Base-by-base conservation (phyloP, 2,888 invertebrate genomes). In the Minunthozetes semirufus region DNA sequence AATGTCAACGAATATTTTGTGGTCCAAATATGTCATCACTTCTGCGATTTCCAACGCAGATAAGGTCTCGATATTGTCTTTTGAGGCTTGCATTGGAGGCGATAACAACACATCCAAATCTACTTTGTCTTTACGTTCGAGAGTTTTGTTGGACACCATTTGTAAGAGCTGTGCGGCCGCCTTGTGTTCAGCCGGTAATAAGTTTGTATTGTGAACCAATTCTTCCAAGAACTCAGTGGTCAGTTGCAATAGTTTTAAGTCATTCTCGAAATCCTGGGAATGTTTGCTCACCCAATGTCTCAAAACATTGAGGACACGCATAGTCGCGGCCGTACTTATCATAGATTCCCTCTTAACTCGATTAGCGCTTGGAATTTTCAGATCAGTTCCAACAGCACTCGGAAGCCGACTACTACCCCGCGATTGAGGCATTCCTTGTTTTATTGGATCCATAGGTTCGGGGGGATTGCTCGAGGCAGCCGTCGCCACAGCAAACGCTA, bases 211-310 rank as follows among this genome's bases (percentile, higher is more conserved):
- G 80, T 89, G 89, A 72, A 92, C 89, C 79, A 94, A 91, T 81
- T 94, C 93, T 80, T 93, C 93, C 72, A 94, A 85, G 82, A 94
- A 92, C 81, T 92, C 90, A 81, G 91, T 90, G 0, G 93, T 91
- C 80, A 91, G 84, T 29, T 87, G 87, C 78, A 90, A 89, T 76
- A 94, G 85, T 73, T 88, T 87, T 59, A 87, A 87, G 81, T 93
- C 89, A 17, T 87, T 87, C 85, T 92, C 92, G 83, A 93, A 93
- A 82, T 93, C 93, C 83, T 87, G 91, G 0, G 91, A 89, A 82
- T 94, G 93, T 83, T 94, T 94, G 0, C 91, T 91, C 46, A 92
- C 90, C 94, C 94, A 94, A 82, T 94, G 94, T 77, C 93, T 87
- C 68, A 94, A 85, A 1, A 94, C 93, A 82, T 93, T 93, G 0